phyloP scores from a whole-genome alignment of 1,140 invertebrate genomes.

The Asobara japonica region DNA sequence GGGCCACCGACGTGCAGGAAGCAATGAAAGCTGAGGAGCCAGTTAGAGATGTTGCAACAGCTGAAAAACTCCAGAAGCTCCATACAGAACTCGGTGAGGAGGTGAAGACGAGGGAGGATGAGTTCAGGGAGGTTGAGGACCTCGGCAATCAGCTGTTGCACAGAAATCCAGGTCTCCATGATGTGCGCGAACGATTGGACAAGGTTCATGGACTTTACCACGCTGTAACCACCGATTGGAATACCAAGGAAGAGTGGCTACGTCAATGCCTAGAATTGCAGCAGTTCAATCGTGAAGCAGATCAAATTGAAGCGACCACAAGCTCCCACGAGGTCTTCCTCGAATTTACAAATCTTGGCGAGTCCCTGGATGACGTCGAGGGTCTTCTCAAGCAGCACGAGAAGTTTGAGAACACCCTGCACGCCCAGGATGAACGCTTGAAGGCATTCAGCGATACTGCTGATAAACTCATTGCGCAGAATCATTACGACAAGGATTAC shows the following conservation, averaged over 20 bases:
- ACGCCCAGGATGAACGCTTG: constrained; percentile 92
- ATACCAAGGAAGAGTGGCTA: constrained; percentile 84
- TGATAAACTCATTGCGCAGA: constrained; percentile 81
- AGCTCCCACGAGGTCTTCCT: constrained; percentile 94
- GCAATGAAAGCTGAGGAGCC: constrained; percentile 84
- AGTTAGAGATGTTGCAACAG: constrained; percentile 88
- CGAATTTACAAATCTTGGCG: constrained; percentile 88
- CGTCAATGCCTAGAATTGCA: constrained; percentile 88
- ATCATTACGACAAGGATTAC: constrained; percentile 87
- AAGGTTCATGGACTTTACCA: constrained; percentile 80
- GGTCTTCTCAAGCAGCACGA: constrained; percentile 92
- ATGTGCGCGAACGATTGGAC: constrained; percentile 79
- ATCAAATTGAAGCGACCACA: constrained; percentile 95
- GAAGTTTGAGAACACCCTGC: constrained; percentile 93
- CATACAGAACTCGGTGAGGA: constrained; percentile 93
- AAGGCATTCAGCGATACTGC: constrained; percentile 88
- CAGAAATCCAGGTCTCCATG: constrained; percentile 75
- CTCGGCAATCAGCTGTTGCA: constrained; percentile 79
- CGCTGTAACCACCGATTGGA: constrained; percentile 77
- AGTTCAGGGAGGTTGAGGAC: constrained; percentile 82
- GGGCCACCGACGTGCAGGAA: constrained; percentile 83
- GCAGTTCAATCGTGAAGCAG: constrained; percentile 94
- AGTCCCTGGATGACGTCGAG: constrained; percentile 94
- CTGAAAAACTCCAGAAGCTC: constrained; percentile 89
- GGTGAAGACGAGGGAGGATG: constrained; percentile 89